A percentile compares a stretch with the other conserved stretches of the same genome.
These are phyloP conservation scores for Halocynthia aurantium DNA, from an alignment of 23 tunicate species.

Conservation along the genomic window DNA sequence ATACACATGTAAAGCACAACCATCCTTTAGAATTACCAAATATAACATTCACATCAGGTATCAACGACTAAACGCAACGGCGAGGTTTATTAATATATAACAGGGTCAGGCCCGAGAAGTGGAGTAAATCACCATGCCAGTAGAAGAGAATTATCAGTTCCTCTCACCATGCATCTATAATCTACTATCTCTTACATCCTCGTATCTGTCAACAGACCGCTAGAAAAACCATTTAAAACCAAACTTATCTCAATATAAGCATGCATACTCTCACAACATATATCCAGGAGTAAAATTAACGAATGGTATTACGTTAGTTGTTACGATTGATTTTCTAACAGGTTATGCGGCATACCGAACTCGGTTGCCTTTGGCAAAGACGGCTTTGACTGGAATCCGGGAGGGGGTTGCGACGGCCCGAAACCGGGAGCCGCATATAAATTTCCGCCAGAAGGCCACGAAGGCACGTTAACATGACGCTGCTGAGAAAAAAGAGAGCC, in stretches of 20 bases:
- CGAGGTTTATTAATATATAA: background rate
- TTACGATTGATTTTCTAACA: conserved; percentile 73
- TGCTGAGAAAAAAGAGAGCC: conserved; percentile 8
- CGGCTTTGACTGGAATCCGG: conserved; percentile 71
- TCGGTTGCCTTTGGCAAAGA: conserved; percentile 47
- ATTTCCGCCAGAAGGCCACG: conserved; percentile 13
- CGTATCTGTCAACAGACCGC: background rate
- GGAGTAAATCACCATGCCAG: background rate
- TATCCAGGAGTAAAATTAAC: too few species aligned
- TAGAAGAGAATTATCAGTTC: background rate
- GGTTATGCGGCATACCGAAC: conserved; percentile 46
- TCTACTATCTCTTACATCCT: background rate
- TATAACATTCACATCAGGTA: background rate
- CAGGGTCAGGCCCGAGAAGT: background rate
- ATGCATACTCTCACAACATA: too few species aligned
- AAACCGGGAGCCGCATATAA: background rate
- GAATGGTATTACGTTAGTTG: background rate
- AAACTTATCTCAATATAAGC: background rate
- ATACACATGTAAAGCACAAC: too few species aligned
- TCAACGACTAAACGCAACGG: background rate
- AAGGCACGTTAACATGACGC: conserved; percentile 25
- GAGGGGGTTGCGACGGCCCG: conserved; percentile 57
- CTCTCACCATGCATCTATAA: background rate
- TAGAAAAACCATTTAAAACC: conserved; percentile 6
- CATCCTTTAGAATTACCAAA: too few species aligned